These are phyloP conservation scores for Charadrius vociferus DNA, from an alignment of 2,113 vertebrate genomes.

Conservation along the genomic window DNA sequence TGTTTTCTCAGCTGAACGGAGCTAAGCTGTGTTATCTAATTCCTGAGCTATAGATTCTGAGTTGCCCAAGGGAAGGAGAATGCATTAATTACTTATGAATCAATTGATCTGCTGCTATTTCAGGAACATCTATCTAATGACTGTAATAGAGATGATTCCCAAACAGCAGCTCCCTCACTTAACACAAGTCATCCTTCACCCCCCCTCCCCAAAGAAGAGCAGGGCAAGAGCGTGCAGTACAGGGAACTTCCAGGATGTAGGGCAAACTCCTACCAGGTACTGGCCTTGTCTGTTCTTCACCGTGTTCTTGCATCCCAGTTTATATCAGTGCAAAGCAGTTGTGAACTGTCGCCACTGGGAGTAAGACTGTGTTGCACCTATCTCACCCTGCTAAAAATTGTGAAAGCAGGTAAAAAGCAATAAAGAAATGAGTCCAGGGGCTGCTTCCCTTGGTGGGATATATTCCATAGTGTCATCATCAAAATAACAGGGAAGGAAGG, in stretches of 20 bases:
- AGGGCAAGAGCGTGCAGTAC: neutral
- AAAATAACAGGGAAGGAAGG: no score
- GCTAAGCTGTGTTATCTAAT: neutral
- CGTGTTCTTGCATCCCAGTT: neutral
- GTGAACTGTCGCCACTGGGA: no score
- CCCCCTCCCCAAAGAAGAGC: neutral
- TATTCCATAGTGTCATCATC: no score
- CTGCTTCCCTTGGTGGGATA: no score
- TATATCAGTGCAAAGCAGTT: neutral
- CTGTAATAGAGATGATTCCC: neutral
- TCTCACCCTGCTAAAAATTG: no score
- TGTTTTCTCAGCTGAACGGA: neutral
- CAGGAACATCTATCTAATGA: neutral
- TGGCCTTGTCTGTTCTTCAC: neutral
- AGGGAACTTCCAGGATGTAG: neutral
- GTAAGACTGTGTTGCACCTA: no score
- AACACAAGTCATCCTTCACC: neutral
- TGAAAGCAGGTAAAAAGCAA: no score
- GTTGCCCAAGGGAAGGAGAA: neutral
- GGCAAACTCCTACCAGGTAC: neutral
- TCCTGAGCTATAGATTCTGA: neutral
- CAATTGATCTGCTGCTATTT: constrained; percentile 47
- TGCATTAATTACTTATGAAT: constrained; percentile 44
- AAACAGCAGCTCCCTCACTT: neutral
- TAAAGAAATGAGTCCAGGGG: no score